Conservation (phyloP, 2,888 invertebrate species). For the Lingula anatina region DNA sequence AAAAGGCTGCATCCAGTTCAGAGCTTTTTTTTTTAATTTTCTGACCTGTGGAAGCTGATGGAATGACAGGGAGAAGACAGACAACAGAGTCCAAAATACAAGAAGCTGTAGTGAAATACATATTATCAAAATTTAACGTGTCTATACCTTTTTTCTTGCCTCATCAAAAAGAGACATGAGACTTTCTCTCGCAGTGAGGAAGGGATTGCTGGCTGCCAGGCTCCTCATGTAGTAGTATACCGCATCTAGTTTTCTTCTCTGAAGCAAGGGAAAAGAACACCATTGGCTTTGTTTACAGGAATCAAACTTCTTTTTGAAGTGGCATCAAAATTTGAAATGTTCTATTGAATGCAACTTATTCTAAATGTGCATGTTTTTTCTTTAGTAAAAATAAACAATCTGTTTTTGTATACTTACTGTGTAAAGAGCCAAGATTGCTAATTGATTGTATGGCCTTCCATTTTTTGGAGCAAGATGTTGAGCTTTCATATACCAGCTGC, state of each 20-base stretch:
- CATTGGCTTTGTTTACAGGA: neutral
- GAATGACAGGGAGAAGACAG: too few species aligned
- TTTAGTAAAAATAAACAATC: neutral
- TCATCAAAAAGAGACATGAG: slow-evolving; percentile 85
- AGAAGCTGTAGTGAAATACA: too few species aligned
- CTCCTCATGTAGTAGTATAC: slow-evolving; percentile 95
- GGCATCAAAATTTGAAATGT: too few species aligned
- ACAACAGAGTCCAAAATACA: too few species aligned
- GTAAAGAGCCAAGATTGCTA: slow-evolving; percentile 77
- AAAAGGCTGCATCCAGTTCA: too few species aligned
- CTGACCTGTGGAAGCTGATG: too few species aligned
- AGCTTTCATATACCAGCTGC: slow-evolving; percentile 84
- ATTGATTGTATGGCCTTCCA: slow-evolving; percentile 89
- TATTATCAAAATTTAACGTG: too few species aligned
- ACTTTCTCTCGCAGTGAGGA: slow-evolving; percentile 86
- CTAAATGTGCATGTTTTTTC: neutral
- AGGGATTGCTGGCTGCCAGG: slow-evolving; percentile 88
- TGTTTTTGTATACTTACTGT: slow-evolving; percentile 45
- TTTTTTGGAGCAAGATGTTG: slow-evolving; percentile 91
- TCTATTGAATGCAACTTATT: neutral
- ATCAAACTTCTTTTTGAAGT: neutral
- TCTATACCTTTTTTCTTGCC: slow-evolving; percentile 74
- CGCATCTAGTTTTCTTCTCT: slow-evolving; percentile 90
- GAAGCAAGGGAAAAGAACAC: slow-evolving; percentile 40
- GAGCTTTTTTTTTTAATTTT: too few species aligned